Evolutionary conservation across 2,888 invertebrate genomes (phyloP).

Genomic region (Drosophila falleni): DNA sequence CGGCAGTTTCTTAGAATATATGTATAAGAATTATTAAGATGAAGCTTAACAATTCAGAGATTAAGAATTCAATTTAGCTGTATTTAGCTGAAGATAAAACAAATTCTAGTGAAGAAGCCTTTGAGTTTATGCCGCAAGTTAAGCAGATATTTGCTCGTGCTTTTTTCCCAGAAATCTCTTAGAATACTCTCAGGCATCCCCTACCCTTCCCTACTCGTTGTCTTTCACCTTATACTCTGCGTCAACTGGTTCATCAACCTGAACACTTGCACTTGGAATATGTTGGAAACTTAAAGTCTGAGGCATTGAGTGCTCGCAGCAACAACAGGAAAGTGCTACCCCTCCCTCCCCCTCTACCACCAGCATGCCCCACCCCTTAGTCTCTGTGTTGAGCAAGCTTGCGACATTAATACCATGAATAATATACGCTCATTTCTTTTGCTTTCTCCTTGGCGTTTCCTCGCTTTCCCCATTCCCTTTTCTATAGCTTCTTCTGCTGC

Average conservation of each 20-base stretch:
- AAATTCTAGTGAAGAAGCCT: slow-evolving; percentile 15
- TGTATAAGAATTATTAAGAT: not conserved
- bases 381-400: slow-evolving; percentile 28
- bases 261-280: slow-evolving; percentile 62
- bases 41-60: not conserved
- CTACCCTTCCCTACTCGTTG: not conserved
- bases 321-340: slow-evolving; percentile 26
- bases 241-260: slow-evolving; percentile 65
- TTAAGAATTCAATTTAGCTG: not conserved
- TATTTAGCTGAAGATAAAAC: slow-evolving; percentile 1
- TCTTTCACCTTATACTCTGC: not conserved
- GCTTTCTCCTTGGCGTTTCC: slow-evolving; percentile 57
- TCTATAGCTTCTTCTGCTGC: slow-evolving; percentile 8
- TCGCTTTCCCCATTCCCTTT: slow-evolving; percentile 9
- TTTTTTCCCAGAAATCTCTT: slow-evolving; percentile 2
- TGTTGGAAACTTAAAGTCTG: slow-evolving; percentile 56
- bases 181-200: not conserved
- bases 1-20: not conserved
- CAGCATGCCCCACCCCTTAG: not conserved
- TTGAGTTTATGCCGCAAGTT: slow-evolving; percentile 7
- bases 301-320: slow-evolving; percentile 30
- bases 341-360: not conserved
- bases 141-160: slow-evolving; percentile 4
- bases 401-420: slow-evolving; percentile 81
- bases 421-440: slow-evolving; percentile 80